Evolutionary conservation across 2,113 vertebrate genomes (phyloP).

Genomic region (Ctenomys sociabilis): DNA sequence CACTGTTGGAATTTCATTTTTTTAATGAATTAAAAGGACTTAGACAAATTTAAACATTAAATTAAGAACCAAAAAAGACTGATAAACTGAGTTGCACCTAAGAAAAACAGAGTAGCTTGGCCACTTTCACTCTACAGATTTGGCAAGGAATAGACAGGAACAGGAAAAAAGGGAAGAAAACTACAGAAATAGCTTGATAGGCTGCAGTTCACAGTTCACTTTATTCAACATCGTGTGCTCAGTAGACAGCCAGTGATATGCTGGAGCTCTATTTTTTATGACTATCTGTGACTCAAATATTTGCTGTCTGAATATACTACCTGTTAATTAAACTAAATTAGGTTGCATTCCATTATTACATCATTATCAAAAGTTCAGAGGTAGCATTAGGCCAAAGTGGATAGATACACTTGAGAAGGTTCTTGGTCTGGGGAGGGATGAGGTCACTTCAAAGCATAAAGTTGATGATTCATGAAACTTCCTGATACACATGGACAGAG

Average conservation of each 20-base stretch:
- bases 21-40: background rate
- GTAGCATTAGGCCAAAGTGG: background rate
- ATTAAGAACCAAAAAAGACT: background rate
- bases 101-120: background rate
- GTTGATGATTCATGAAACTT: background rate
- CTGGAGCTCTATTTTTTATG: background rate
- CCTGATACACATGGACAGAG: background rate
- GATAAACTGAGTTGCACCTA: background rate
- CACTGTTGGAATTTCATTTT: background rate
- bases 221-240: background rate
- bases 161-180: background rate
- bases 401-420: background rate
- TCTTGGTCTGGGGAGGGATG: background rate
- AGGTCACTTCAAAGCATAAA: background rate
- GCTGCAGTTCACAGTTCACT: background rate
- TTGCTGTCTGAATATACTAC: background rate
- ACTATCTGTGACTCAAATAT: background rate
- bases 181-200: background rate
- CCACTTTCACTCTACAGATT: background rate
- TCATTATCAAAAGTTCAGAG: background rate
- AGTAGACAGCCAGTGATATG: background rate
- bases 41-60: background rate
- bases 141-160: background rate
- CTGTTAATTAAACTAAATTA: background rate
- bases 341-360: background rate